Evolutionary conservation across 2,797 vertebrate genomes (phyloP).

Genomic region (Hirundo rustica): DNA sequence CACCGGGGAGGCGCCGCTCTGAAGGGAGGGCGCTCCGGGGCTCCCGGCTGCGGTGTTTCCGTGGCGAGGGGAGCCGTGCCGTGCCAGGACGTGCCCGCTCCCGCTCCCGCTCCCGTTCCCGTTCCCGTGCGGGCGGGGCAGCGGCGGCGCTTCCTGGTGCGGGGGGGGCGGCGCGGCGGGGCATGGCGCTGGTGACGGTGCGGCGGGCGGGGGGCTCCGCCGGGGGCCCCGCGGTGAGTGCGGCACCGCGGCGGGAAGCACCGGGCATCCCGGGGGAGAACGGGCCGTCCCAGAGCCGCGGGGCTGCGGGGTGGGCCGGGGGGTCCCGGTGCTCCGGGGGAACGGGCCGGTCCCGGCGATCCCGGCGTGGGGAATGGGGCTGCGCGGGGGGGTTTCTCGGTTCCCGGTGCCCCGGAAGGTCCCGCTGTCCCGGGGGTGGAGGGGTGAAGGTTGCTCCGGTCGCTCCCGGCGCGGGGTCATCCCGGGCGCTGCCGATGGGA

Average conservation of each 20-base stretch:
- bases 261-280: neutral
- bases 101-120: neutral
- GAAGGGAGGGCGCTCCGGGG: neutral
- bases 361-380: neutral
- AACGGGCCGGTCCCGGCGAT: neutral
- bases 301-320: neutral
- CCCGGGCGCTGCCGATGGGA: neutral
- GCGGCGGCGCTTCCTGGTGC: constrained; percentile 28
- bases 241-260: neutral
- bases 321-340: neutral
- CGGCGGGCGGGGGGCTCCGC: constrained; percentile 59
- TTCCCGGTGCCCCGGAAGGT: neutral
- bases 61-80: neutral
- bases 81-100: neutral
- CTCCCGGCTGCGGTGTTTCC: neutral
- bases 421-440: neutral
- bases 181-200: constrained; percentile 76
- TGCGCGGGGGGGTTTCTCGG: too few relatives aligned
- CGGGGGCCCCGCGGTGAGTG: constrained; percentile 64
- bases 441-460: neutral
- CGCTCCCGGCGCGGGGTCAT: neutral
- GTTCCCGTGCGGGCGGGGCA: constrained; percentile 2
- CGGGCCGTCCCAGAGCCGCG: neutral
- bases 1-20: neutral
- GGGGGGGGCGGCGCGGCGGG: neutral